Evolutionary conservation across 1,140 invertebrate genomes (phyloP).

Genomic region (Medauroidea extradentata): DNA sequence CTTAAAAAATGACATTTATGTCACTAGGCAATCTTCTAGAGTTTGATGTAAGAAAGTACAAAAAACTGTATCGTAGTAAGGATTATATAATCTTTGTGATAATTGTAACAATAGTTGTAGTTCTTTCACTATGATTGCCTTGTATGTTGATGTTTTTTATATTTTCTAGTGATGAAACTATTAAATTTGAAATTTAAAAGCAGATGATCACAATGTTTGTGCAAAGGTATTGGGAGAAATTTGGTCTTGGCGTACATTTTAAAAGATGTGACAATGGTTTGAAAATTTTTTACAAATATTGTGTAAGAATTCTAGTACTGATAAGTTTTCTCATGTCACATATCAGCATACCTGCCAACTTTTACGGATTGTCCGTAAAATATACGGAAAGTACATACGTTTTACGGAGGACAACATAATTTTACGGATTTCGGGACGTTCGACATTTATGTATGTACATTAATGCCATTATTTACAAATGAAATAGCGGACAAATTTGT

Average conservation of each 20-base stretch:
- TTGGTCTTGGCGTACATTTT: constrained; percentile 15
- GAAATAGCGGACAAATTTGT: too few relatives aligned
- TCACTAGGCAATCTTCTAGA: constrained; percentile 27
- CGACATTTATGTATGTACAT: too few relatives aligned
- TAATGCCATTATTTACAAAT: too few relatives aligned
- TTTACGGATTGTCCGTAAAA: too few relatives aligned
- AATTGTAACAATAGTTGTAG: too few relatives aligned
- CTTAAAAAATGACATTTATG: constrained; percentile 26
- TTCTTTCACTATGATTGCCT: constrained; percentile 6
- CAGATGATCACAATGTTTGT: not conserved
- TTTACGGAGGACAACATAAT: too few relatives aligned
- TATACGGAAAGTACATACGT: too few relatives aligned
- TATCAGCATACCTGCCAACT: too few relatives aligned
- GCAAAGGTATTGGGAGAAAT: constrained; percentile 15
- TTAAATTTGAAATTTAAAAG: too few relatives aligned
- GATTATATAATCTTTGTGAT: too few relatives aligned
- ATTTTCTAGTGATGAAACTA: constrained; percentile 9
- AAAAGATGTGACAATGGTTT: not conserved
- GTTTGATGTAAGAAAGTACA: constrained; percentile 20
- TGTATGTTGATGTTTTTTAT: constrained; percentile 20
- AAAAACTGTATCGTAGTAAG: too few relatives aligned
- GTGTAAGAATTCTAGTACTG: constrained; percentile 1
- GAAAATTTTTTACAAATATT: constrained; percentile 17
- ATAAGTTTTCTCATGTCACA: constrained; percentile 3
- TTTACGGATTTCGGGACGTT: too few relatives aligned